Percentiles rank a stretch among this genome's conserved stretches.
Evolutionary conservation across 2,797 vertebrate genomes (phyloP).

Genomic region (Hypotaenidia philippensis): DNA sequence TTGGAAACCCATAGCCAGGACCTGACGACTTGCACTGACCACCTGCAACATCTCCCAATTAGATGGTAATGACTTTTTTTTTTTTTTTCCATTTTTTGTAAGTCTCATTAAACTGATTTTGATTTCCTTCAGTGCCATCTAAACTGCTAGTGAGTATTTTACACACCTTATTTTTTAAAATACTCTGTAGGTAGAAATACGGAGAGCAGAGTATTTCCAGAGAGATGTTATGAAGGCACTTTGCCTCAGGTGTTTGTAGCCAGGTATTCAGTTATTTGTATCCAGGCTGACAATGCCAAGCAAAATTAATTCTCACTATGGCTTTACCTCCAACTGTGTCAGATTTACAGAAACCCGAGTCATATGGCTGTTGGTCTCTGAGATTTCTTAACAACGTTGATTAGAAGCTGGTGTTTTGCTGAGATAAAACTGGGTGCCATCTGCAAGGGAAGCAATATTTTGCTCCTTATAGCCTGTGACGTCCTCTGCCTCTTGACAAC

Average conservation of each 20-base stretch:
- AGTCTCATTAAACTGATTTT: background rate
- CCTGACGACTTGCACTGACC: background rate
- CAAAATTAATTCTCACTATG: constrained; percentile 30
- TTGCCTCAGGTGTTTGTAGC: background rate
- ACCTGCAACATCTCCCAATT: background rate
- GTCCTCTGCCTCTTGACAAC: constrained; percentile 32
- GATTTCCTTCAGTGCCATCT: background rate
- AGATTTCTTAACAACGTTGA: constrained; percentile 42
- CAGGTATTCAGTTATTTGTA: background rate
- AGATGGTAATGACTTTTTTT: accelerated
- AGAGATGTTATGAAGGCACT: background rate
- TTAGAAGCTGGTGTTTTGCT: constrained; percentile 64
- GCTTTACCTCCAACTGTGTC: constrained; percentile 49
- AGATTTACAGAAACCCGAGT: constrained; percentile 48
- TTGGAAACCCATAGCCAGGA: background rate
- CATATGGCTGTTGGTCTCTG: constrained; percentile 3
- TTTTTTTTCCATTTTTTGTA: background rate
- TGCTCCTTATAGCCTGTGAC: constrained; percentile 17
- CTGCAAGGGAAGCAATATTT: constrained; percentile 69
- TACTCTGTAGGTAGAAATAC: background rate
- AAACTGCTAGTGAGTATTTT: background rate
- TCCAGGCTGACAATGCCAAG: background rate
- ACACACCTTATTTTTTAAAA: background rate
- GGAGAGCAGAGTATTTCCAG: background rate
- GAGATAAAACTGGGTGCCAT: constrained; percentile 74